A percentile compares a stretch with the other conserved stretches of the same genome.
Conservation (phyloP, 2,113 vertebrate species). For the Etia nguti region DNA sequence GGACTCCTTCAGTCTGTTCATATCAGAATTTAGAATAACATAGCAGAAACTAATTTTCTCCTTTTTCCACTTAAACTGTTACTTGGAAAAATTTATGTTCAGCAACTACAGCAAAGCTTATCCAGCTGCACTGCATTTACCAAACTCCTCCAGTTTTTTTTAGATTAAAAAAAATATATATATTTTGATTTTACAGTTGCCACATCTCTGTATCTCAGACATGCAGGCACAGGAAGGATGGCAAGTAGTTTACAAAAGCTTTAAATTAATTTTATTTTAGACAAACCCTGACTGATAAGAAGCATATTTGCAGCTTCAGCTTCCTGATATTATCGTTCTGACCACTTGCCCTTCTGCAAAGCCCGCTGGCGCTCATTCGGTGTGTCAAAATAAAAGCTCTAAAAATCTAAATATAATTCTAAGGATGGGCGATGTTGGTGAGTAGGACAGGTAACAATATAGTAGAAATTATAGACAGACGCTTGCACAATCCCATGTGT, state of each 20-base stretch:
- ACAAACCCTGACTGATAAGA: not conserved
- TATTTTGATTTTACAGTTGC: fast-evolving
- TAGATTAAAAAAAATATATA: fast-evolving
- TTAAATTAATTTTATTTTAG: not conserved
- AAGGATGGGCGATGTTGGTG: not conserved
- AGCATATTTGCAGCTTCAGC: not conserved
- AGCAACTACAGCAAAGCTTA: not conserved
- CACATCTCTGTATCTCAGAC: not conserved
- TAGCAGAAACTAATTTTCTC: not conserved
- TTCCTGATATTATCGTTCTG: not conserved
- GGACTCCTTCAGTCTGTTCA: not conserved
- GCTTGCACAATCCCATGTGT: not conserved
- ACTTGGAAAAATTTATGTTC: not conserved
- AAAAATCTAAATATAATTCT: not conserved
- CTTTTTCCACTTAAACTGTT: fast-evolving
- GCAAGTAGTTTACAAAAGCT: not conserved
- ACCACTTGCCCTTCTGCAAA: not conserved
- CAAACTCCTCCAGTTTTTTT: fast-evolving
- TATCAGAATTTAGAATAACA: not conserved
- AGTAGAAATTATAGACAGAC: not conserved
- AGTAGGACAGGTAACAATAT: not conserved
- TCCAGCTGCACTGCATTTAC: not conserved
- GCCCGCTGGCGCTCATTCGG: fast-evolving
- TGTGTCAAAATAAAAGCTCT: not conserved
- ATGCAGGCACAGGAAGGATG: not conserved